Evolutionary conservation across 2,888 invertebrate species (phyloP), one percentile per base, ranked within the genome.

Genomic region (Ophioninae sp.): DNA sequence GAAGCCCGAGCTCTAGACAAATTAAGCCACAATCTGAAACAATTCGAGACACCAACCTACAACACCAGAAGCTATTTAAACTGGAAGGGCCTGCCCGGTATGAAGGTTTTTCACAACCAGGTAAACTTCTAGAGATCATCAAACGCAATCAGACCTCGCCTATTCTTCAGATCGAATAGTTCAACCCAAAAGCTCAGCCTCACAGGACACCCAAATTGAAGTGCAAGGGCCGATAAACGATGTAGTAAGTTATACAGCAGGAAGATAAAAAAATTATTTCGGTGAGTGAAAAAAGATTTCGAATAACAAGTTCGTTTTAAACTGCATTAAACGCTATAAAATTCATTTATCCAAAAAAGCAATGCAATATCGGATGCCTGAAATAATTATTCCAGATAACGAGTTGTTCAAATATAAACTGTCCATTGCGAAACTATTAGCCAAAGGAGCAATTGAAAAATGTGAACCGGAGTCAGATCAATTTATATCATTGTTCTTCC

Each of bases 401-500:
- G 56, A 72, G 8, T 17, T 61, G 44, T 72, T 72, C 6, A 75
- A 65, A 63, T 51, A 44, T 30, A 73, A 75, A 51, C 65, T 71
- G 39, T 78, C 78, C 7, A 77, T 84, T 0, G 68, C 73, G 64
- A 67, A 61, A 23, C 69, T 82, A 8, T 44, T 84, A 23, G 10
- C 37, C n/a, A 85, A 67, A 58, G 65, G 73, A 10, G 81, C 81
- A 13, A 79, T 84, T 30, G 73, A 78, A 73, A 51, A 39, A 41
- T 81, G 77, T 20, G 69, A 67, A 9, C 59, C 71, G 1, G 39
- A n/a, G 20, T 23, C 71, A n/a, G 81, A 79, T 17, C 82, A 86
- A 51, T 86, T 85, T 79, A 22, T 85, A 37, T 86, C 84, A 2
- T 68, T 67, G n/a, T 85, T 72, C 58, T 86, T 85, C 41, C 72